Evolutionary conservation across 2,888 invertebrate genomes (phyloP), one percentile per base, ranked within the genome.

Genomic region (Sphinx pinastri): DNA sequence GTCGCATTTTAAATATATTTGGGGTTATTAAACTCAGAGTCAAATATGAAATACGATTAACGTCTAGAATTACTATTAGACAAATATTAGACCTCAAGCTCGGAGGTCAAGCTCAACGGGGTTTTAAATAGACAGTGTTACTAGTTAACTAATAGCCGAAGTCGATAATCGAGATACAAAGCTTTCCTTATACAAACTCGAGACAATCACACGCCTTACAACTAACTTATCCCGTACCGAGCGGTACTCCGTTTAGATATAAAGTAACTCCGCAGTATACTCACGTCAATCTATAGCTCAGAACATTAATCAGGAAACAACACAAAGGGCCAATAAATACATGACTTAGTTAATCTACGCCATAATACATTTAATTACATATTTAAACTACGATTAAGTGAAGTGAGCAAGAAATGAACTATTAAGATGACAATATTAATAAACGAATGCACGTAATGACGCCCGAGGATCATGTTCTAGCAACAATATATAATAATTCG

Each of bases 311-410:
- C 16, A n/a, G 16, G 14, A 70, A 13, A 83, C 81, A 86, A 89
- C 86, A 89, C 82, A 85, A 83, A 87, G 89, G 90, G 90, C 91
- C 91, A 91, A 87, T 92, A 92, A 89, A 92, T 90, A 92, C 84
- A 86, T 84, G 85, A 87, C 84, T 89, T 78, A 90, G 85, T 90
- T 90, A 91, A 74, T 87, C 92, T 91, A 92, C 88, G 90, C 90
- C 92, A 89, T 86, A 86, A 85, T 85, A 87, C 78, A 86, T 85
- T 87, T 88, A 89, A 85, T 68, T 70, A 82, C 77, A 81, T 88
- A 81, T 88, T 74, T 72, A 69, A 74, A 87, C 88, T 91, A 92
- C 83, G 80, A 87, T 85, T 86, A 89, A 90, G 86, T 84, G 84
- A 87, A 84, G 88, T 90, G 92, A 92, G 92, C 91, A 90, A 88